phyloP scores from a whole-genome alignment of 1,140 invertebrate species.

The Coenobita brevimanus region DNA sequence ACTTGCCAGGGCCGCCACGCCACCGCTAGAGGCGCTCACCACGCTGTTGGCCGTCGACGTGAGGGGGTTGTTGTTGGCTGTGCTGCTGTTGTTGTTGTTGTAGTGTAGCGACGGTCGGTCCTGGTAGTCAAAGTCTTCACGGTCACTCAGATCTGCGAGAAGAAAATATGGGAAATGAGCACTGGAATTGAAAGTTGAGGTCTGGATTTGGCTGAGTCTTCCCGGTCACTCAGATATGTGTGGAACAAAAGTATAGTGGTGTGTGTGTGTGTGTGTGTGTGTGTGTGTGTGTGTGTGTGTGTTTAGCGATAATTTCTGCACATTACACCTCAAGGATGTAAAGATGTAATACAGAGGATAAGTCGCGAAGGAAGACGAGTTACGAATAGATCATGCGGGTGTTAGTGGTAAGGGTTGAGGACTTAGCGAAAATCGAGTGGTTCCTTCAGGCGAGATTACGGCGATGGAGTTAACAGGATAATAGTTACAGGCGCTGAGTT shows the following conservation, averaged over 20 bases:
- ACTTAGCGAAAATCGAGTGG: too few species aligned
- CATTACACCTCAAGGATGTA: too few species aligned
- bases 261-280: neutral
- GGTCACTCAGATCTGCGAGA: constrained; percentile 47
- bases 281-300: neutral
- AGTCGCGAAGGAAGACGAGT: too few species aligned
- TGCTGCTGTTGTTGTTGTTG: constrained; percentile 44
- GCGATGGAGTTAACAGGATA: too few species aligned
- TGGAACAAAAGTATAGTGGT: neutral
- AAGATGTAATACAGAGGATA: too few species aligned
- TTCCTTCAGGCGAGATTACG: too few species aligned
- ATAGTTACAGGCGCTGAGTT: too few species aligned
- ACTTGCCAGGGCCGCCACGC: neutral
- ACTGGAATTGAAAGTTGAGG: too few species aligned
- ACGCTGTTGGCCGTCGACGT: constrained; percentile 16
- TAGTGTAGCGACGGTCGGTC: constrained; percentile 55
- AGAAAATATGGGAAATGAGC: too few species aligned
- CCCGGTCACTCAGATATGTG: constrained; percentile 44
- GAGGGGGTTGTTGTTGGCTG: constrained; percentile 37
- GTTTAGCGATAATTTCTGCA: too few species aligned
- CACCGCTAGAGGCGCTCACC: neutral
- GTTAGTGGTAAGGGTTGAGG: too few species aligned
- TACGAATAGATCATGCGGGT: too few species aligned
- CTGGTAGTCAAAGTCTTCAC: constrained; percentile 58
- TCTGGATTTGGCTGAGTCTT: constrained; percentile 55